These are phyloP conservation scores for Sminthurides aquaticus DNA, from an alignment of 2,888 invertebrate species.

Conservation along the genomic window DNA sequence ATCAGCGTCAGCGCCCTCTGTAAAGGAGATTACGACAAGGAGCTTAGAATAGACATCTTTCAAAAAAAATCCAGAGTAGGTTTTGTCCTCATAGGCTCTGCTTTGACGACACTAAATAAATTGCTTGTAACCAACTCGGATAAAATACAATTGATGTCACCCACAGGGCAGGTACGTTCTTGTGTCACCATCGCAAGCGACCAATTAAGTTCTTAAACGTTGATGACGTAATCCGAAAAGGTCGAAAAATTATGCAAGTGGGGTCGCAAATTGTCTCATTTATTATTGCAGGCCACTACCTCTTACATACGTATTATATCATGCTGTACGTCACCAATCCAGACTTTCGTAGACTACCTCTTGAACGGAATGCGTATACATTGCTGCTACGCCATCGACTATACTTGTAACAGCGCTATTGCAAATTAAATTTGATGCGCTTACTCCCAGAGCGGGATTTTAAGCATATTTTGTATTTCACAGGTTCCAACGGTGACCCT, in stretches of 20 bases:
- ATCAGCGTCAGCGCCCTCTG: slow-evolving; percentile 50
- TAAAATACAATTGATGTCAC: not conserved
- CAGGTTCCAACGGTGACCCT: slow-evolving; percentile 36
- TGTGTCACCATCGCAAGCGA: too few species aligned
- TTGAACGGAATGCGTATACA: slow-evolving; percentile 51
- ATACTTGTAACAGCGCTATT: slow-evolving; percentile 45
- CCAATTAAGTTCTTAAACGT: too few species aligned
- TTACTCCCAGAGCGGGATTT: too few species aligned
- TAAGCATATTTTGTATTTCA: not conserved
- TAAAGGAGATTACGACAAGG: slow-evolving; percentile 52
- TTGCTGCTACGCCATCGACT: slow-evolving; percentile 51
- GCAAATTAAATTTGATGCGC: too few species aligned
- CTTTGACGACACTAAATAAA: not conserved
- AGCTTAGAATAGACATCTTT: slow-evolving; percentile 51
- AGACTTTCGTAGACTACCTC: slow-evolving; percentile 55
- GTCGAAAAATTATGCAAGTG: too few species aligned
- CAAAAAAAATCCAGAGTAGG: slow-evolving; percentile 47
- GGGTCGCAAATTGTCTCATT: too few species aligned
- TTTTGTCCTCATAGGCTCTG: not conserved
- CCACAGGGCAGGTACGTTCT: slow-evolving; percentile 10
- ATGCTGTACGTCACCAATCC: slow-evolving; percentile 35
- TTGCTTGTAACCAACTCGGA: slow-evolving; percentile 4
- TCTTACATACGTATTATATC: slow-evolving; percentile 1
- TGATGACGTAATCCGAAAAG: too few species aligned
- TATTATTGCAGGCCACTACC: slow-evolving; percentile 1